Conservation (phyloP, 2,797 vertebrate genomes). For the Peromyscus melanophrys region DNA sequence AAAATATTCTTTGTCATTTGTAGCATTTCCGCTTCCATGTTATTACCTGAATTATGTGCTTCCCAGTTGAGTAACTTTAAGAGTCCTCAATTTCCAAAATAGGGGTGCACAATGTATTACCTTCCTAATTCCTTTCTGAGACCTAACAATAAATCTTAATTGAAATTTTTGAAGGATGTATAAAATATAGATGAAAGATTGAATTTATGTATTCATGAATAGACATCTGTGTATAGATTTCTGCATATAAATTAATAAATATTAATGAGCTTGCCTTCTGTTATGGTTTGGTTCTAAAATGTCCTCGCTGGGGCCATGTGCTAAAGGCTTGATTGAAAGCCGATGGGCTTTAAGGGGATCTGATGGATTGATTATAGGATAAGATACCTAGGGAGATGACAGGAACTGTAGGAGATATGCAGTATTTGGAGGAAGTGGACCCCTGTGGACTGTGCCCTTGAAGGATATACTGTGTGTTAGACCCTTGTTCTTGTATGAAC, state of each 20-base stretch:
- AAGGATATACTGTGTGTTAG: neutral
- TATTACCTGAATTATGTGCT: neutral
- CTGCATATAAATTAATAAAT: neutral
- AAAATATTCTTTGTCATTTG: neutral
- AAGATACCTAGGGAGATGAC: no score
- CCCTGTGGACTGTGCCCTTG: no score
- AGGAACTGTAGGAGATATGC: neutral
- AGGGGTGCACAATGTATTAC: neutral
- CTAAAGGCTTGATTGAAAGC: neutral
- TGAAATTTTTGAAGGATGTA: neutral
- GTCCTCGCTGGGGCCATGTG: neutral
- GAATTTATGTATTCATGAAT: neutral
- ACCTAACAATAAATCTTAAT: conserved; percentile 6
- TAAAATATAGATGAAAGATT: neutral
- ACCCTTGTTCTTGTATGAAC: no score
- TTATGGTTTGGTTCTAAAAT: neutral
- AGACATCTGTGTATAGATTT: neutral
- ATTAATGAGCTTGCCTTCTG: neutral
- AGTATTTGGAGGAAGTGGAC: no score
- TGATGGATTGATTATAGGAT: neutral
- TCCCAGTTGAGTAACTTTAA: conserved; percentile 2
- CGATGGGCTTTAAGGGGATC: neutral
- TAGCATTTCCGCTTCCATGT: neutral
- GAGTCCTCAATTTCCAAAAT: conserved; percentile 32
- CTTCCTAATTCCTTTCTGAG: conserved; percentile 13